A percentile compares a stretch with the other conserved stretches of the same genome.
Conservation (phyloP, 1,140 invertebrate species). For the Pomacea maculata region DNA sequence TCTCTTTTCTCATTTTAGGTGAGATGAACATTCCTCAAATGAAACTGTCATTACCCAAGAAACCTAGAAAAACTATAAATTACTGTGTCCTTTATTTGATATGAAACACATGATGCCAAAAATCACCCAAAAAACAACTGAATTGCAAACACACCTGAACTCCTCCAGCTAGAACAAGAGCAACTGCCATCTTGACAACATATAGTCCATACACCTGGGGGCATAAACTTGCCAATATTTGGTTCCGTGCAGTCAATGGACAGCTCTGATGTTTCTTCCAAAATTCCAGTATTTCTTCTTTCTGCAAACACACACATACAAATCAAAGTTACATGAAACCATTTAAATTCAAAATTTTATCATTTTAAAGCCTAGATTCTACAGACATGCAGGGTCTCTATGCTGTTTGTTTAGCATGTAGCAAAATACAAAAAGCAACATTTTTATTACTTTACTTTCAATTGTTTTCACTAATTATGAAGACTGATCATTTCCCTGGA, state of each 20-base stretch:
- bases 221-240: conserved; percentile 84
- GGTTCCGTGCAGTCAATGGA: conserved; percentile 78
- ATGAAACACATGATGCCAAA: background rate
- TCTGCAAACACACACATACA: conserved; percentile 55
- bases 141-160: conserved; percentile 64
- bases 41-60: background rate
- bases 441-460: too few relatives aligned
- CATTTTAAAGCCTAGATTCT: too few relatives aligned
- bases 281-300: conserved; percentile 78
- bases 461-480: too few relatives aligned
- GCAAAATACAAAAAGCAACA: too few relatives aligned
- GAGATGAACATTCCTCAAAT: too few relatives aligned
- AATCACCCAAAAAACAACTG: background rate
- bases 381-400: too few relatives aligned
- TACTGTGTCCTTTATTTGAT: background rate
- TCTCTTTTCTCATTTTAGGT: too few relatives aligned
- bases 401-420: too few relatives aligned
- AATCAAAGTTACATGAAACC: conserved; percentile 8
- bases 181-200: conserved; percentile 84
- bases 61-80: background rate
- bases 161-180: conserved; percentile 78
- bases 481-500: too few relatives aligned
- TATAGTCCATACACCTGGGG: conserved; percentile 90
- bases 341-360: background rate
- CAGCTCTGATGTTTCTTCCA: conserved; percentile 75